Base-by-base conservation (phyloP, 1,140 invertebrate genomes). In the Pollicipes pollicipes region DNA sequence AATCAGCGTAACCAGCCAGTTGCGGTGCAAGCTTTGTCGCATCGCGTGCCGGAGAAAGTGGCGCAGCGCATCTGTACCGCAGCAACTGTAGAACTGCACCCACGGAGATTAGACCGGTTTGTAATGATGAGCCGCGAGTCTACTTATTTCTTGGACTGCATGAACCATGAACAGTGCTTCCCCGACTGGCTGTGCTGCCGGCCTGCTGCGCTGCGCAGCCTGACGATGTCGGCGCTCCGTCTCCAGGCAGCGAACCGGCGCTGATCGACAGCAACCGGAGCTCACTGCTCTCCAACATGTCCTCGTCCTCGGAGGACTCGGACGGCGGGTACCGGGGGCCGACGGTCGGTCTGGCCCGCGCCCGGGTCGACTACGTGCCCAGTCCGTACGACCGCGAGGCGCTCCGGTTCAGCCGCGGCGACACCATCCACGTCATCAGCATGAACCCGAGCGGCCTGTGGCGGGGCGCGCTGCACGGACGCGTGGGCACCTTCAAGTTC, bases 391-490 rank as follows among this genome's bases (percentile, higher is more conserved):
- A 95, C 80, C 90, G 89, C 80, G 92, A 95, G 76, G 89, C 90
- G 71, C 84, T 95, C 32, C 88, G 88, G 82, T 93, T 93, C 80
- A 93, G 93, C 92, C 93, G 92, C 85, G 93, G 93, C 76, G 93
- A 97, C 79, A 86, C 93, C 74, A 92, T 97, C 76, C 90, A 95
- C 79, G 90, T 97, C 70, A 84, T 95, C 76, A 90, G 90, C 75
- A 95, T 93, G 88, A 92, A 90, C 76, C 88, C 89, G 66, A 92
- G 88, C 72, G 93, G 92, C 16, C 86, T 93, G 70, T 96, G 92
- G 93, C 88, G 88, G 77, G 93, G 92, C 29, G 79, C 80, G 72
- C 76, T 81, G 6, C 88, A 92, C 78, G 90, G 88, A 76, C 87
- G 87, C 80, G 84, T 91, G 73, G 93, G 93, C 26, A 88, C 89